A percentile compares a stretch with the other conserved stretches of the same genome.
Evolutionary conservation across 2,888 invertebrate genomes (phyloP).

Genomic region (Gibbula magus): DNA sequence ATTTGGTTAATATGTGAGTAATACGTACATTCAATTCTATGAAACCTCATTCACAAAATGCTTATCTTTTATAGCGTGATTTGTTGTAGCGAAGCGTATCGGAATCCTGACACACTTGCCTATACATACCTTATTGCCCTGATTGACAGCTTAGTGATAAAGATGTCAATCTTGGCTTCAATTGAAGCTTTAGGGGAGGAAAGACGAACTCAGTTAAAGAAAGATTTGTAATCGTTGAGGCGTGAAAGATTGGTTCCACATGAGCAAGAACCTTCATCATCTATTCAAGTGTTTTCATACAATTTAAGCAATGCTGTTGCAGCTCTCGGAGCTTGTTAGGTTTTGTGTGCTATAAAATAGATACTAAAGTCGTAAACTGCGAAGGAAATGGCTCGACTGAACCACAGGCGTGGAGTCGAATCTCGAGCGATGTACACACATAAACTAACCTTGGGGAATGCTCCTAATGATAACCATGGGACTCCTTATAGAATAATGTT

Average conservation of each 20-base stretch:
- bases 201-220: neutral
- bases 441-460: too few species aligned
- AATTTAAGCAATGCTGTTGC: neutral
- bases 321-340: neutral
- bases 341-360: slow-evolving; percentile 21
- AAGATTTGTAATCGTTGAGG: neutral
- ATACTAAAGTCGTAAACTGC: neutral
- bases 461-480: too few species aligned
- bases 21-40: too few species aligned
- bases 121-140: neutral
- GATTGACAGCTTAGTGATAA: slow-evolving; percentile 12
- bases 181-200: neutral
- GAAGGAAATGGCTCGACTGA: neutral
- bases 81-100: too few species aligned
- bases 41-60: too few species aligned
- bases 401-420: too few species aligned
- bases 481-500: too few species aligned
- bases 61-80: too few species aligned
- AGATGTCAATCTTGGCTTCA: slow-evolving; percentile 1
- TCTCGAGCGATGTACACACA: too few species aligned
- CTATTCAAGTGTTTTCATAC: neutral
- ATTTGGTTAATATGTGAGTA: too few species aligned
- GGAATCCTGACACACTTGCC: too few species aligned
- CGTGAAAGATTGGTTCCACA: slow-evolving; percentile 1
- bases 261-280: too few species aligned